These are phyloP conservation scores for Lepidocyrtoides sp. DNA, from an alignment of 2,888 invertebrate genomes.

Conservation along the genomic window DNA sequence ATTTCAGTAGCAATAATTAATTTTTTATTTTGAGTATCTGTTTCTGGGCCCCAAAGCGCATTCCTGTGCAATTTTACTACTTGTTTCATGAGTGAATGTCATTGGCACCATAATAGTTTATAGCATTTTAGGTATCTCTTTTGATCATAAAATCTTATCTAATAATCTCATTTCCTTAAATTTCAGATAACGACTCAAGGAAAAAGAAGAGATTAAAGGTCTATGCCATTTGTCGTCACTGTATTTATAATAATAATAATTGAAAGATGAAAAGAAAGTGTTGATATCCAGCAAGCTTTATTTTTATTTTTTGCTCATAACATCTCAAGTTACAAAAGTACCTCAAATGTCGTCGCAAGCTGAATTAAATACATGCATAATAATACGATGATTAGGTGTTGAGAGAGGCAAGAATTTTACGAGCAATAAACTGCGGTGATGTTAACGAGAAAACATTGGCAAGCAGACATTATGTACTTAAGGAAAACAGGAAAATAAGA, in stretches of 20 bases:
- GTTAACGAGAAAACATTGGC: not conserved
- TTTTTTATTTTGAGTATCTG: not conserved
- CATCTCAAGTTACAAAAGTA: slow-evolving; percentile 30
- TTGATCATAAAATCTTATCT: not conserved
- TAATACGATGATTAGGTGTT: not conserved
- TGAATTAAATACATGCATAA: not conserved
- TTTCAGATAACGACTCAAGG: not conserved
- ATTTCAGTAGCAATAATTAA: not conserved
- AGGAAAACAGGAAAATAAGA: not conserved
- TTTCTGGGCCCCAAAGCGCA: not conserved
- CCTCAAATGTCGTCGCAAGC: not conserved
- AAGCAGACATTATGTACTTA: not conserved
- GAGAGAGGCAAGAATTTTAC: not conserved
- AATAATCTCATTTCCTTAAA: slow-evolving; percentile 16
- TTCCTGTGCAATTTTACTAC: slow-evolving; percentile 6
- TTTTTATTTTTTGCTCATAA: not conserved
- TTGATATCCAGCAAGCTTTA: not conserved
- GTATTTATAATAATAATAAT: no score
- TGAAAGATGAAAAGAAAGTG: not conserved
- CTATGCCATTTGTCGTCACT: not conserved
- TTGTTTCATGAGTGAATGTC: slow-evolving; percentile 29
- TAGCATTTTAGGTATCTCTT: not conserved
- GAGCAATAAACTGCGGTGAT: not conserved
- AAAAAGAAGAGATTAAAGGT: not conserved
- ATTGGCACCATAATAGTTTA: slow-evolving; percentile 33